Base-by-base conservation (phyloP, 2,113 vertebrate genomes). In the Lucifuga dentata region DNA sequence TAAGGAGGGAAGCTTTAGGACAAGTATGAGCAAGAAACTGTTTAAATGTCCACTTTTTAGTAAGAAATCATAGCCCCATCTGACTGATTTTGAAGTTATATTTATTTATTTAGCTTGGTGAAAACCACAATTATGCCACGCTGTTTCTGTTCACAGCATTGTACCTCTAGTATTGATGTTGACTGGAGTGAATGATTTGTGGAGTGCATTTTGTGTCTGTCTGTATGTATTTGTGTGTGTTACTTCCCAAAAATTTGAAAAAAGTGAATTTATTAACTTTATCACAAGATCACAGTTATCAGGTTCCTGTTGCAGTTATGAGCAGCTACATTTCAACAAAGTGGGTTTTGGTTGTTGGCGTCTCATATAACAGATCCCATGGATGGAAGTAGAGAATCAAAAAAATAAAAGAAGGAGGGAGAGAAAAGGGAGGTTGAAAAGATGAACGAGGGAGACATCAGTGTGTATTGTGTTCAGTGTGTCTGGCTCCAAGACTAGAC, bases 401-500 rank as follows among this genome's bases (percentile, higher is more conserved):
- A 76, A 61, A 84, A 81, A 68, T 68, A 79, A 73, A 84, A 76
- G 73, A 71, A 33, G 39, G 68, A 68, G 68, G 67, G 58, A 68
- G 63, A 78, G 69, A 85, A 84, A 86, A 66, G 76, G 53, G 32
- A 63, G 66, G 77, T 46, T 86, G 82, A 85, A 89, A 81, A 78
- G 81, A 67, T 68, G 76, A 87, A 80, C 70, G 61, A 83, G 60
- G 57, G 71, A 73, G 53, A 77, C 46, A 43, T 73, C 76, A 77
- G 40, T 80, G 79, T 76, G 81, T 73, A 80, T 87, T 89, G 76
- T 86, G 71, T 80, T 71, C 2, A 10, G 65, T 73, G 75, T 73
- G 80, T 88, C 82, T 88, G 82, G 75, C 77, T 76, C 64, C 41
- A 3, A 56, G 64, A 71, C 67, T 62, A 81, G 88, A 90, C 83